Conservation (phyloP, 2,113 vertebrate species). For the Azemiops feae region DNA sequence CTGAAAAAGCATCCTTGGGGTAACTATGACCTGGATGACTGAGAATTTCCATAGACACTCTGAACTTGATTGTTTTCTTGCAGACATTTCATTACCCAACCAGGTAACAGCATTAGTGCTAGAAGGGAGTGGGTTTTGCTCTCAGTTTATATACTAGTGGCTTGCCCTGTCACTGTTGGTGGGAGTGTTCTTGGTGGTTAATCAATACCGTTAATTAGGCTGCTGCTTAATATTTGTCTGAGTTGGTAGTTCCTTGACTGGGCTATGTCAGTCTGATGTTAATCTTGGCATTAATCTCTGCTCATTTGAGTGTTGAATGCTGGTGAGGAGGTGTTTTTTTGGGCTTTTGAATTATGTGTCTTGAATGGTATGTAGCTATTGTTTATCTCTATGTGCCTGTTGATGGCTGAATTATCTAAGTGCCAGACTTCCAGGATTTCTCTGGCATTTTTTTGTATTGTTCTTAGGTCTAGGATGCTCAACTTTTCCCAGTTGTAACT, state of each 20-base stretch:
- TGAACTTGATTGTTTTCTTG: too few relatives aligned
- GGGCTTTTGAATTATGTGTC: not conserved
- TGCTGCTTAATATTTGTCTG: not conserved
- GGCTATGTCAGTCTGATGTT: not conserved
- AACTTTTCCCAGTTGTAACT: not conserved
- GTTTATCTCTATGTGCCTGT: not conserved
- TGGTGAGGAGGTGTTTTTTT: not conserved
- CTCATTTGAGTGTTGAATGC: not conserved
- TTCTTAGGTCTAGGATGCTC: not conserved
- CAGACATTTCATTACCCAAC: too few relatives aligned
- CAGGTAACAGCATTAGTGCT: not conserved
- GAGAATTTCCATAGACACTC: too few relatives aligned
- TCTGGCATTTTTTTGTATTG: not conserved
- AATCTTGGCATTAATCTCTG: not conserved
- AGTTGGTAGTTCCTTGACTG: too few relatives aligned
- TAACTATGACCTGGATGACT: too few relatives aligned
- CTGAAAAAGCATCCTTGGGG: too few relatives aligned
- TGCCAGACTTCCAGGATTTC: not conserved
- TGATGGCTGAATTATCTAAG: not conserved
- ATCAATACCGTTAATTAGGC: not conserved
- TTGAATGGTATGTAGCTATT: not conserved
- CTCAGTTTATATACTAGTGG: not conserved
- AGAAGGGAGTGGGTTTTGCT: not conserved
- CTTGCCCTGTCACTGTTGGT: too few relatives aligned
- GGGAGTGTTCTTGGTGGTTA: not conserved